Conservation (phyloP, 92 coral and sea anemone genomes). For the Umimayanthus chanpuru region DNA sequence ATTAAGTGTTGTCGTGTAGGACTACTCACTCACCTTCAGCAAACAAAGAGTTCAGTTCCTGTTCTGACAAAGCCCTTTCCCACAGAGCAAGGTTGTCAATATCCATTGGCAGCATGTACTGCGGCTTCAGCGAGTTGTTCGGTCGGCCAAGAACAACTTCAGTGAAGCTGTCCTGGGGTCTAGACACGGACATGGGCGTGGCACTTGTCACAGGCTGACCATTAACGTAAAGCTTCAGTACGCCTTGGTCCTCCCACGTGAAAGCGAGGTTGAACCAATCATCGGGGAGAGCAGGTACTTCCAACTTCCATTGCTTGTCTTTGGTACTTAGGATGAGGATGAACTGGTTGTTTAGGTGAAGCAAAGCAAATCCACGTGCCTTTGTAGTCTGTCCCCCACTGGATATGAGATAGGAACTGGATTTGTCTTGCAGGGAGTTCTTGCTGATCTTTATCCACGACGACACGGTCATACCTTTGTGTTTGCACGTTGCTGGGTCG, state of each 20-base stretch:
- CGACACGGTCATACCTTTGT: constrained; percentile 75
- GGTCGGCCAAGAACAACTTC: constrained; percentile 78
- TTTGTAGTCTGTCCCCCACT: constrained; percentile 89
- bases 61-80: constrained; percentile 71
- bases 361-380: constrained; percentile 86
- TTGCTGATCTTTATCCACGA: constrained; percentile 72
- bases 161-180: constrained; percentile 73
- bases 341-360: constrained; percentile 63
- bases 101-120: constrained; percentile 68
- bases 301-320: constrained; percentile 80
- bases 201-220: constrained; percentile 67
- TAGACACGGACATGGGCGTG: constrained; percentile 55
- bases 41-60: constrained; percentile 51
- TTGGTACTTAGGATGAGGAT: constrained; percentile 76
- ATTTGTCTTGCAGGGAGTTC: constrained; percentile 42
- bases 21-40: constrained; percentile 7
- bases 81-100: constrained; percentile 70
- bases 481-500: constrained; percentile 77
- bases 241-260: constrained; percentile 72
- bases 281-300: constrained; percentile 69
- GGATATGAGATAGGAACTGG: constrained; percentile 82
- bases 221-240: constrained; percentile 73
- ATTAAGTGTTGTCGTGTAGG: too few relatives aligned
- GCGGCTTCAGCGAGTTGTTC: constrained; percentile 67
- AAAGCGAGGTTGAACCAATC: constrained; percentile 92